A percentile compares a stretch with the other conserved stretches of the same genome.
Conservation (phyloP, 2,888 invertebrate species). For the Agriopis marginaria region DNA sequence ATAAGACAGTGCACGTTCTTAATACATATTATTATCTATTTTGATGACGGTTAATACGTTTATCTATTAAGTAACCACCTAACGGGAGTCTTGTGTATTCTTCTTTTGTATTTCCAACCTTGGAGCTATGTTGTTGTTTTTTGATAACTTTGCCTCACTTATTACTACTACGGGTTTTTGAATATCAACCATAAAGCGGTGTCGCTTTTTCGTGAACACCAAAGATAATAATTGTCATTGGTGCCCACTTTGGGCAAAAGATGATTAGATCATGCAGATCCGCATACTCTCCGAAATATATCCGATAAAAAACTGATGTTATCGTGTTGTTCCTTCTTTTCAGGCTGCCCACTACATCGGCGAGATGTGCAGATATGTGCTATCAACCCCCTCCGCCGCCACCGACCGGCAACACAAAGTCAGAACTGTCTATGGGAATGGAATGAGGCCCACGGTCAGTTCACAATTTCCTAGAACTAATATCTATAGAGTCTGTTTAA, state of each 20-base stretch:
- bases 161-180: no score
- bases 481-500: not conserved
- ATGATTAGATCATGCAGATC: no score
- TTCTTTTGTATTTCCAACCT: not conserved
- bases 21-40: not conserved
- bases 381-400: constrained; percentile 89
- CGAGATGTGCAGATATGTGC: constrained; percentile 95
- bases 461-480: not conserved
- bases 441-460: constrained; percentile 91
- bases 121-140: no score
- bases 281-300: no score
- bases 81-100: not conserved
- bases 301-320: no score
- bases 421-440: constrained; percentile 96
- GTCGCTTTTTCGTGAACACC: no score
- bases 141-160: no score
- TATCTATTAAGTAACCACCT: not conserved
- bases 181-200: no score
- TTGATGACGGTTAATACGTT: not conserved
- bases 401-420: constrained; percentile 92
- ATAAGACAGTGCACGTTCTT: constrained; percentile 8
- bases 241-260: no score
- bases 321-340: constrained; percentile 27
- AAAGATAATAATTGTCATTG: no score
- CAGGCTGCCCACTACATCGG: constrained; percentile 96